Evolutionary conservation across 2,113 vertebrate genomes (phyloP).

Genomic region (Stictonetta naevosa): DNA sequence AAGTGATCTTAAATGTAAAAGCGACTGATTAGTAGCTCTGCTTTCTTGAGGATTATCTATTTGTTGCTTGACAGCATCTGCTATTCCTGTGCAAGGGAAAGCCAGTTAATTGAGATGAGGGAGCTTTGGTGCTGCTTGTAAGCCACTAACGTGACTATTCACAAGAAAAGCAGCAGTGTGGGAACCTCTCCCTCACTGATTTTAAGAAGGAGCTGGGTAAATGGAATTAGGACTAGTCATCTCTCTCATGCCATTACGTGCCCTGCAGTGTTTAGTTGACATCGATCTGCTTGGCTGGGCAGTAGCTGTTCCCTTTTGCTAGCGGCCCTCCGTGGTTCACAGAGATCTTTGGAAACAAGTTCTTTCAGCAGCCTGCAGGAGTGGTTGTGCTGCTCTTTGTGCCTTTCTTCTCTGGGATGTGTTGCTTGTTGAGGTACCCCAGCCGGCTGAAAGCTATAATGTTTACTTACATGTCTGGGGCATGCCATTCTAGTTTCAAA

Average conservation of each 20-base stretch:
- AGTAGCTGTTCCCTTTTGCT: background rate
- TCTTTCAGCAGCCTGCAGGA: background rate
- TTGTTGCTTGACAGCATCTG: slow-evolving; percentile 12
- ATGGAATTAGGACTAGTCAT: background rate
- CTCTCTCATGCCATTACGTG: accelerated
- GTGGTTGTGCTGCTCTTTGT: background rate
- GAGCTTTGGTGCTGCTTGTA: background rate
- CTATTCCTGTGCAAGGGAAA: background rate
- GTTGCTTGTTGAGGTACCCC: background rate
- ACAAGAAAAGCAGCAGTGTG: background rate
- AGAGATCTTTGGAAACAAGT: background rate
- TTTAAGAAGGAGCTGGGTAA: background rate
- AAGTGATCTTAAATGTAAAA: slow-evolving; percentile 45
- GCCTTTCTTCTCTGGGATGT: background rate
- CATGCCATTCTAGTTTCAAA: background rate
- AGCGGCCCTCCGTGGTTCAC: background rate
- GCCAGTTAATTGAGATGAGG: background rate
- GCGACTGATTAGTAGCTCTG: slow-evolving; percentile 46
- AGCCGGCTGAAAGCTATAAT: background rate
- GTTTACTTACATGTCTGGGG: background rate
- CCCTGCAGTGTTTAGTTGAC: background rate
- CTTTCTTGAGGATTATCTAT: slow-evolving; percentile 33
- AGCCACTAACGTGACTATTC: background rate
- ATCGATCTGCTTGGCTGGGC: background rate
- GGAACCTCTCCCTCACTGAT: background rate